These are phyloP conservation scores for Andrena dorsata DNA, from an alignment of 2,888 invertebrate genomes.

Conservation along the genomic window DNA sequence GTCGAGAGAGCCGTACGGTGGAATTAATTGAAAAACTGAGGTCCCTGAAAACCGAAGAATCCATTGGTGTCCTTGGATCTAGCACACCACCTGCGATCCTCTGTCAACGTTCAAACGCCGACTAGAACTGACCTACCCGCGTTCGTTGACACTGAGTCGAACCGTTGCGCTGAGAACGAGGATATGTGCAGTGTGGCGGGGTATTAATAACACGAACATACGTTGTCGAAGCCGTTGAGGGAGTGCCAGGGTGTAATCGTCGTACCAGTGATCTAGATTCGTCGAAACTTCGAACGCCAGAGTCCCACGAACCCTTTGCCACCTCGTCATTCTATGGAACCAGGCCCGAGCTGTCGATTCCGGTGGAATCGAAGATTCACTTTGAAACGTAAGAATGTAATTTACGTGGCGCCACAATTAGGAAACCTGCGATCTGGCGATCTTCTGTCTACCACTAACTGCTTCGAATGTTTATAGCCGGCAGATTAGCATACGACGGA, in stretches of 20 bases:
- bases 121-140: background rate
- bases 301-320: background rate
- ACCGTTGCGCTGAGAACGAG: background rate
- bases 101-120: conserved; percentile 30
- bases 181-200: background rate
- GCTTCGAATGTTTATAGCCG: too few relatives aligned
- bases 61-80: conserved; percentile 26
- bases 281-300: too few relatives aligned
- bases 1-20: background rate
- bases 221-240: background rate
- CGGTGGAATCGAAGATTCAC: too few relatives aligned
- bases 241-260: background rate
- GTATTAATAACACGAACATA: background rate
- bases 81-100: too few relatives aligned
- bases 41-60: background rate
- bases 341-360: background rate
- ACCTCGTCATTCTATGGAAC: background rate
- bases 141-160: conserved; percentile 1
- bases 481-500: too few relatives aligned
- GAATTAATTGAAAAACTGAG: background rate
- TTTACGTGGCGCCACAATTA: too few relatives aligned
- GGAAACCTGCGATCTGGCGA: too few relatives aligned
- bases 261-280: background rate
- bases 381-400: too few relatives aligned
- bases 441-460: too few relatives aligned